phyloP scores from a whole-genome alignment of 92 coral and sea anemone genomes.

The Desmophyllum pertusum region DNA sequence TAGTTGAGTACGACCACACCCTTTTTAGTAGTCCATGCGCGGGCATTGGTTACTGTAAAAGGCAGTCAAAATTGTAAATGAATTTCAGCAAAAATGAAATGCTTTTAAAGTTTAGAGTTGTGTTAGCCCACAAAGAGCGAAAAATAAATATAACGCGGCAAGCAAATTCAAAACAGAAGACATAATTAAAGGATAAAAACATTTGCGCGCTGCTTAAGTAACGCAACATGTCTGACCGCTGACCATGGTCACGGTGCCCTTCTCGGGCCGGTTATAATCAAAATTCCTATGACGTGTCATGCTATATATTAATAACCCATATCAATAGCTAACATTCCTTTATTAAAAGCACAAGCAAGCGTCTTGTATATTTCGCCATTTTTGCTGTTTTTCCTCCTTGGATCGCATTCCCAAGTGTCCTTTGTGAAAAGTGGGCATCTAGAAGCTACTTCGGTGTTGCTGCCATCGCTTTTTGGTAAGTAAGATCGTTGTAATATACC shows the following conservation, averaged over 20 bases:
- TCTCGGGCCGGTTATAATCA: not conserved
- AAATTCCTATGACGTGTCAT: conserved; percentile 23
- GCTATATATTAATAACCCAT: conserved; percentile 9
- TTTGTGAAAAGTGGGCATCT: not conserved
- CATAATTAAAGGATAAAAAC: not conserved
- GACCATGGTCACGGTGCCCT: conserved; percentile 7
- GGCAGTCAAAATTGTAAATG: not conserved
- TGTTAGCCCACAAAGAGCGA: not conserved
- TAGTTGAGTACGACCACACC: not conserved
- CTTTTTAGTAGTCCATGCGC: not conserved
- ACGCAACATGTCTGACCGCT: not conserved
- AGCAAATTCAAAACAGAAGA: not conserved
- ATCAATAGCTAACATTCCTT: conserved; percentile 35
- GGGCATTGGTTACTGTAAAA: not conserved
- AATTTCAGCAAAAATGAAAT: too few relatives aligned
- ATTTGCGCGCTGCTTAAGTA: not conserved
- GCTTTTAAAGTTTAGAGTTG: not conserved
- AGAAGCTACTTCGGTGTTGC: not conserved
- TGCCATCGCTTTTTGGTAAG: conserved; percentile 5
- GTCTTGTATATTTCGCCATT: not conserved
- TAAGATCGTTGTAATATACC: not conserved
- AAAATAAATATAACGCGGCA: not conserved
- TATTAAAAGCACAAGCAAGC: not conserved
- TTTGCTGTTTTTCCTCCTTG: not conserved
- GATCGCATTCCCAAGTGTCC: not conserved